phyloP scores from a whole-genome alignment of 2,797 vertebrate genomes.

The Babyrousa celebensis region DNA sequence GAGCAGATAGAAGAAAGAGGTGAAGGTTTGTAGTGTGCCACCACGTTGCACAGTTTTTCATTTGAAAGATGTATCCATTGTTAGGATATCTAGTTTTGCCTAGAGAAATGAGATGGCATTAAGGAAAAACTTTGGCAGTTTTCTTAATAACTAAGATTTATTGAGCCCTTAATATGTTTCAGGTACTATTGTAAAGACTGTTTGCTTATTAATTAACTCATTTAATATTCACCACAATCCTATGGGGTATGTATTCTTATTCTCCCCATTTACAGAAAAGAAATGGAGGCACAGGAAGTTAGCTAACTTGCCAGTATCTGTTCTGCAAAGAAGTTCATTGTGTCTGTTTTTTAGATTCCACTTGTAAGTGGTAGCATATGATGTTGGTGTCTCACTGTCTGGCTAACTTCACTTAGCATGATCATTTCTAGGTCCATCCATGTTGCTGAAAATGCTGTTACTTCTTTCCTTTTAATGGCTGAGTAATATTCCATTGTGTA shows the following conservation, averaged over 20 bases:
- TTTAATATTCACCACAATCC: neutral
- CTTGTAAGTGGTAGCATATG: no score
- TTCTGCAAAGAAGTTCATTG: no score
- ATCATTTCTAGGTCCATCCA: no score
- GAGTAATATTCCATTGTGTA: no score
- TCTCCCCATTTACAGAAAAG: neutral
- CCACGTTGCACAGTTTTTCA: neutral
- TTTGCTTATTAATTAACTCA: neutral
- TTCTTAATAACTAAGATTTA: slow-evolving; percentile 35
- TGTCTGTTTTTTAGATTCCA: no score
- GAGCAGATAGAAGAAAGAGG: neutral
- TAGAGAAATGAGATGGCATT: neutral
- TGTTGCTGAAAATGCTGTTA: no score
- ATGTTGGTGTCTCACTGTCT: no score
- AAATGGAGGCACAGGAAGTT: slow-evolving; percentile 18
- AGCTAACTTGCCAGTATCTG: neutral
- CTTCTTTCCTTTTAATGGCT: no score
- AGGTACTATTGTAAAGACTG: slow-evolving; percentile 3
- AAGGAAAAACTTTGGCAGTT: slow-evolving; percentile 49
- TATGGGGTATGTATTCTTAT: slow-evolving; percentile 17
- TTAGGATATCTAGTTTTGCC: slow-evolving; percentile 51
- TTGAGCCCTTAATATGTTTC: neutral
- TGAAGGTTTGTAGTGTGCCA: neutral
- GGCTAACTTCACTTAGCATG: no score
- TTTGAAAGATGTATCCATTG: slow-evolving; percentile 19